A percentile compares a stretch with the other conserved stretches of the same genome.
These are phyloP conservation scores for Chaetophractus vellerosus DNA, from an alignment of 2,797 vertebrate genomes.

Conservation along the genomic window DNA sequence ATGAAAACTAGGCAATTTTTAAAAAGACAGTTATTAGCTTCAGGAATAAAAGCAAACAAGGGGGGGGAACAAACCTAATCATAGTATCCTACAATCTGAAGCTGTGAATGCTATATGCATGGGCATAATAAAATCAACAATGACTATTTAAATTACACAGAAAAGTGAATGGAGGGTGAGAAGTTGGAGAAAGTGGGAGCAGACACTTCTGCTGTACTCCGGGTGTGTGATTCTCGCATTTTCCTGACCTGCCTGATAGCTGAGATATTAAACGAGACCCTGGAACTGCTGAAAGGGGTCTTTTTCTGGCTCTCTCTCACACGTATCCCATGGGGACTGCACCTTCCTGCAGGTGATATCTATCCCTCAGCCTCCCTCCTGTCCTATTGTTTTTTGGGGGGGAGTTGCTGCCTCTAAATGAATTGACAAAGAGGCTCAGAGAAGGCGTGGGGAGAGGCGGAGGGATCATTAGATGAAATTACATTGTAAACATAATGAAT, in stretches of 20 bases:
- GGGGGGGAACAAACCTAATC: neutral
- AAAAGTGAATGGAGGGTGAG: neutral
- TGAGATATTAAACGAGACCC: neutral
- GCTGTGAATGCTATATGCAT: neutral
- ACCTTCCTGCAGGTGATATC: neutral
- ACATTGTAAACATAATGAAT: neutral
- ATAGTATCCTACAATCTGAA: neutral
- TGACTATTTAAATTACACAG: neutral
- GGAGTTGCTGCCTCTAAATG: neutral
- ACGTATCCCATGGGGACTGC: neutral
- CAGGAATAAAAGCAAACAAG: neutral
- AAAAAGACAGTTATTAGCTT: neutral
- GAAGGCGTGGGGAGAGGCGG: neutral
- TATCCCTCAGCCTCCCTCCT: neutral
- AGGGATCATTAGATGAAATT: neutral
- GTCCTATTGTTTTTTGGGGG: neutral
- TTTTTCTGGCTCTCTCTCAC: neutral
- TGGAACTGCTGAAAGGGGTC: neutral
- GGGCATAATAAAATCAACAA: neutral
- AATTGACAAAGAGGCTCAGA: constrained; percentile 10
- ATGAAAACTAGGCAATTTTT: neutral
- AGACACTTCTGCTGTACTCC: neutral
- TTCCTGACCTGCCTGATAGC: neutral
- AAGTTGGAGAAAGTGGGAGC: neutral
- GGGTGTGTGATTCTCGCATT: neutral